Conservation (phyloP, 30 jellyfish, hydroid and myxozoan species). For the Aurelia sp. region DNA sequence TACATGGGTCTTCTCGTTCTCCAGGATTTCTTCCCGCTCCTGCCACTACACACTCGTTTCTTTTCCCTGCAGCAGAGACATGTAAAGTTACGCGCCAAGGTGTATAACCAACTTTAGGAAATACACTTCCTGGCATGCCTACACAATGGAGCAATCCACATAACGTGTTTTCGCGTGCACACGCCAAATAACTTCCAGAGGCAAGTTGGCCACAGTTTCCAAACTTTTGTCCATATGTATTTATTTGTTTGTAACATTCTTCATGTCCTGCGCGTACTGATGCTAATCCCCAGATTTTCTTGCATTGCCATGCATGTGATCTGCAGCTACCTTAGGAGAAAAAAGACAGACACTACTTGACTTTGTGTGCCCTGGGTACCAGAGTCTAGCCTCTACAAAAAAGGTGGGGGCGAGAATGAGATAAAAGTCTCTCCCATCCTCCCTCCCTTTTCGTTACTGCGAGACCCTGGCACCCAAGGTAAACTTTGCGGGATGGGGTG, state of each 20-base stretch:
- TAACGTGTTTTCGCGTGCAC: conserved; percentile 7
- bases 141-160: conserved; percentile 56
- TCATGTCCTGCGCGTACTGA: conserved; percentile 7
- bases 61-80: background rate
- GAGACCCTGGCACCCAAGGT: too few species aligned
- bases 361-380: too few species aligned
- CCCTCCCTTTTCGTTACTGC: too few species aligned
- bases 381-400: too few species aligned
- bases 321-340: conserved; percentile 22
- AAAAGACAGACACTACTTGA: too few species aligned
- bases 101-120: conserved; percentile 36
- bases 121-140: background rate
- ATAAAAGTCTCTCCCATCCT: too few species aligned
- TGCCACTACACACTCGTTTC: conserved; percentile 16
- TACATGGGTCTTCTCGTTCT: conserved; percentile 37
- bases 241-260: conserved; percentile 24
- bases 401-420: too few species aligned
- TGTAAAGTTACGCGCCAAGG: background rate
- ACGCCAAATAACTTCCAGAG: conserved; percentile 25
- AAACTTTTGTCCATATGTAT: conserved; percentile 26
- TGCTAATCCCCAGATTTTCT: conserved; percentile 44
- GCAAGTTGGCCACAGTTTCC: conserved; percentile 62
- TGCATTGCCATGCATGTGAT: conserved; percentile 46
- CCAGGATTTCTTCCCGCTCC: conserved; percentile 9
- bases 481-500: too few species aligned